A percentile compares a stretch with the other conserved stretches of the same genome.
These are phyloP conservation scores for Leptinotarsa peninsularis DNA, from an alignment of 2,888 invertebrate genomes.

Conservation along the genomic window DNA sequence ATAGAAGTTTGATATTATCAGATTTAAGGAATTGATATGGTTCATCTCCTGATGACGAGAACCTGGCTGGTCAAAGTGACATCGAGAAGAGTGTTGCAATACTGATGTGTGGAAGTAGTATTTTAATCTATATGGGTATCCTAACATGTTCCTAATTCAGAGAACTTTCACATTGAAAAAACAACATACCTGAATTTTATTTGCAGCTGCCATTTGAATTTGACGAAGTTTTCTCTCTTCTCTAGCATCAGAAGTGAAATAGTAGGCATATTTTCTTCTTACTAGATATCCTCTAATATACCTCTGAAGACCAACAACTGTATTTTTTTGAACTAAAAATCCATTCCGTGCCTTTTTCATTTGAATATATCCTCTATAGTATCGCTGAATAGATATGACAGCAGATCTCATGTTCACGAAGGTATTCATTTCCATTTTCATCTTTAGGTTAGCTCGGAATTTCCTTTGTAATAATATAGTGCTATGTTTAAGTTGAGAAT, in stretches of 20 bases:
- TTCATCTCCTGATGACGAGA: too few relatives aligned
- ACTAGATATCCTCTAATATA: slow-evolving; percentile 51
- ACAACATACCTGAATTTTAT: slow-evolving; percentile 72
- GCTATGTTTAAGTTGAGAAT: slow-evolving; percentile 61
- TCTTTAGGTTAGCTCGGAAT: slow-evolving; percentile 58
- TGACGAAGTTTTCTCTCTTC: slow-evolving; percentile 65
- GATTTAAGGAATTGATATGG: too few relatives aligned
- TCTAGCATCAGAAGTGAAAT: slow-evolving; percentile 53
- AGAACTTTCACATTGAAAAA: slow-evolving; percentile 4
- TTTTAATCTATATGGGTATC: too few relatives aligned
- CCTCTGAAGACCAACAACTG: slow-evolving; percentile 62
- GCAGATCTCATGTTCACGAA: slow-evolving; percentile 30
- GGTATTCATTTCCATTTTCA: slow-evolving; percentile 27
- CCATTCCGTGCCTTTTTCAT: slow-evolving; percentile 3
- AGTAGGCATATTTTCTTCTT: slow-evolving; percentile 51
- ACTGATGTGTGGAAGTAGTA: too few relatives aligned
- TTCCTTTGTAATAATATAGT: slow-evolving; percentile 65
- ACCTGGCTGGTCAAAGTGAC: too few relatives aligned
- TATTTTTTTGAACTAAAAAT: slow-evolving; percentile 41
- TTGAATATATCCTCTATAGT: slow-evolving; percentile 34
- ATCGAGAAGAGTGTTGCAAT: too few relatives aligned
- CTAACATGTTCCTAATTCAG: too few relatives aligned
- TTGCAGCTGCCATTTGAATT: slow-evolving; percentile 69
- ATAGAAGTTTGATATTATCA: too few relatives aligned
- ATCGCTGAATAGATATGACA: slow-evolving; percentile 39